Percentiles rank a stretch among this genome's conserved stretches.
phyloP scores from a whole-genome alignment of 2,888 invertebrate genomes.

The Andrena praecox region DNA sequence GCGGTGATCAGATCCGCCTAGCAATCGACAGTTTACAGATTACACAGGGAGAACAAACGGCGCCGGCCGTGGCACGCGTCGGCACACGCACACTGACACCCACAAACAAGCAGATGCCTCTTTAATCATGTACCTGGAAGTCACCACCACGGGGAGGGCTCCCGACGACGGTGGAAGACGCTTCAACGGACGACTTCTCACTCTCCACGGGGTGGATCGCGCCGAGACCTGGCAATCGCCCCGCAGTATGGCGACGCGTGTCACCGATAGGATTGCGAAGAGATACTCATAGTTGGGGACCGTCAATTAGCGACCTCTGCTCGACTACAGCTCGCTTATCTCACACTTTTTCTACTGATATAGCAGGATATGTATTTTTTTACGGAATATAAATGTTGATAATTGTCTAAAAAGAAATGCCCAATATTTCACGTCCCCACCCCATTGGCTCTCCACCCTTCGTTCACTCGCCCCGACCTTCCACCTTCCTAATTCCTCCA shows the following conservation, averaged over 20 bases:
- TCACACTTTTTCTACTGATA: slow-evolving; percentile 84
- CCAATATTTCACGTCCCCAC: background rate
- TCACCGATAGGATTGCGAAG: slow-evolving; percentile 40
- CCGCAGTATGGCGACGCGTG: slow-evolving; percentile 50
- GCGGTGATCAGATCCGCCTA: background rate
- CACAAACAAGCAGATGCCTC: background rate
- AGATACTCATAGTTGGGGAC: slow-evolving; percentile 29
- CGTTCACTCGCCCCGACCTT: background rate
- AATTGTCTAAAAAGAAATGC: slow-evolving; percentile 7
- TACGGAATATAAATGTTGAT: slow-evolving; percentile 74
- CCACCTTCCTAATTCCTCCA: background rate
- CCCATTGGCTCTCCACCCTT: background rate
- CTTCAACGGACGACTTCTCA: slow-evolving; percentile 25
- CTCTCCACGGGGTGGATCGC: slow-evolving; percentile 43
- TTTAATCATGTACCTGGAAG: slow-evolving; percentile 59
- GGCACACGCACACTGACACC: slow-evolving; percentile 12
- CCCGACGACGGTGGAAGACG: slow-evolving; percentile 25
- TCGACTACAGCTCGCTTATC: slow-evolving; percentile 86
- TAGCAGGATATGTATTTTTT: slow-evolving; percentile 81
- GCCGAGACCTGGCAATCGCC: slow-evolving; percentile 11
- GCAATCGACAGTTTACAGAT: slow-evolving; percentile 17
- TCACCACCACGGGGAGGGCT: background rate
- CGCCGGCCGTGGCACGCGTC: slow-evolving; percentile 52
- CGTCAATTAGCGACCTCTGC: slow-evolving; percentile 50
- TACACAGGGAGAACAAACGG: slow-evolving; percentile 14